phyloP scores from a whole-genome alignment of 2,113 vertebrate species.

The Platichthys flesus region DNA sequence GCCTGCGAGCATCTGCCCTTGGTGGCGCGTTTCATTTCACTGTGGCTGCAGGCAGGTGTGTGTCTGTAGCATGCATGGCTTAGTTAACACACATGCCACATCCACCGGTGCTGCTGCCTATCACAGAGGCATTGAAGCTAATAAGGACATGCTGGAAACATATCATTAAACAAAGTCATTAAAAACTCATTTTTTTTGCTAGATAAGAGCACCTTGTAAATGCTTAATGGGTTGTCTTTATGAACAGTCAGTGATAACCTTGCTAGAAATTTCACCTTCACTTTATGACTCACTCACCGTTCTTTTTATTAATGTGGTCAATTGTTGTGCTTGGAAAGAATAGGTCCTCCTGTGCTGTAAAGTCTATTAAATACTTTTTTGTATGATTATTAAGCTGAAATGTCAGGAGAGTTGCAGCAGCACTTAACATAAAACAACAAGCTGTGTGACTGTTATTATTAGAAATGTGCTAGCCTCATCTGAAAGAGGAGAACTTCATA shows the following conservation, averaged over 20 bases:
- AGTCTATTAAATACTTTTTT: too few species aligned
- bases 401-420: not conserved
- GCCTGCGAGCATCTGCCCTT: constrained; percentile 59
- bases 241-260: constrained; percentile 3
- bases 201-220: constrained; percentile 7
- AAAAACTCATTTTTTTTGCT: not conserved
- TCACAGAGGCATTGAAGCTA: not conserved
- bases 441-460: too few species aligned
- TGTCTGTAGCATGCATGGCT: constrained; percentile 58
- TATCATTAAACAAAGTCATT: constrained; percentile 12
- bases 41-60: constrained; percentile 44
- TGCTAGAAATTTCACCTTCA: not conserved
- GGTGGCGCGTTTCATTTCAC: constrained; percentile 54
- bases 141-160: constrained; percentile 25
- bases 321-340: not conserved
- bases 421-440: too few species aligned
- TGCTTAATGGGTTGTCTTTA: constrained; percentile 6
- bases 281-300: not conserved
- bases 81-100: constrained; percentile 52
- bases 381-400: not conserved
- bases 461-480: not conserved
- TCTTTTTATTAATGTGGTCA: constrained; percentile 13
- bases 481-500: not conserved
- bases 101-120: constrained; percentile 26
- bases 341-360: not conserved